These are phyloP conservation scores for Entomyzon cyanotis DNA, from an alignment of 2,113 vertebrate genomes.

Conservation along the genomic window DNA sequence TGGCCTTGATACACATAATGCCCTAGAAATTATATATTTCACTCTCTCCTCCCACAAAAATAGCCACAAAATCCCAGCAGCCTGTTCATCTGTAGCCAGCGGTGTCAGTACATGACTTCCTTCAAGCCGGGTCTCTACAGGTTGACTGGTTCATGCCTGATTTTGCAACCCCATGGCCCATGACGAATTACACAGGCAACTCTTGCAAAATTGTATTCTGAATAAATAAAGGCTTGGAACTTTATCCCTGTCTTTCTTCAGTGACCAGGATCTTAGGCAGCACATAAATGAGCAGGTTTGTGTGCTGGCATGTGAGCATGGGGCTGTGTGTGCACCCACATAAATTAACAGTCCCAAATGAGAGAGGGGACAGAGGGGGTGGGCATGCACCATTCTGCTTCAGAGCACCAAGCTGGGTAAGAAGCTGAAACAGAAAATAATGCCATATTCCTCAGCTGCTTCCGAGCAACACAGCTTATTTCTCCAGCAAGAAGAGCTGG, in stretches of 20 bases:
- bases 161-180: neutral
- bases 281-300: neutral
- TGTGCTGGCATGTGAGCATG: neutral
- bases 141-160: neutral
- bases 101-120: neutral
- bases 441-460: neutral
- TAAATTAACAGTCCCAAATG: neutral
- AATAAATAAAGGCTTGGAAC: neutral
- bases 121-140: neutral
- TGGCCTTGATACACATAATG: neutral
- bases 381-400: neutral
- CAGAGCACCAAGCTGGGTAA: neutral
- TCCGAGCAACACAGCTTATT: neutral
- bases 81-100: neutral
- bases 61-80: neutral
- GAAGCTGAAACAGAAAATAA: neutral
- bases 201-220: constrained; percentile 7
- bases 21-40: neutral
- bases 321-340: rapidly evolving
- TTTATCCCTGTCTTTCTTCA: neutral
- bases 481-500: neutral
- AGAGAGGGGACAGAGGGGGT: neutral
- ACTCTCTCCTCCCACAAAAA: neutral
- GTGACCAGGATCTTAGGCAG: neutral
- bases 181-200: neutral